Conservation (phyloP, 2,113 vertebrate species). For the Pipa parva region DNA sequence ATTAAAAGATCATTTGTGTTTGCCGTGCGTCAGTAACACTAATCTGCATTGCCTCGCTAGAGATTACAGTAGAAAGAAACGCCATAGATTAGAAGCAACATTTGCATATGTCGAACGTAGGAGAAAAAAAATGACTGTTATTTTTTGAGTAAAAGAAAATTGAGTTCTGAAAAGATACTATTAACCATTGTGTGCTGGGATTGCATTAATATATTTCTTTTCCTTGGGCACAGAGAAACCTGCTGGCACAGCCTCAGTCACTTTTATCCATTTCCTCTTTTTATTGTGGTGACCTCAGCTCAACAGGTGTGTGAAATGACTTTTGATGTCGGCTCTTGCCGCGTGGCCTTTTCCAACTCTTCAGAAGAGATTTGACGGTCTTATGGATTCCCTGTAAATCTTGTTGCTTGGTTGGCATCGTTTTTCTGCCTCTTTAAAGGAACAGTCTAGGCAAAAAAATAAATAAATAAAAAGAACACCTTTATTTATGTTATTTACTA, state of each 20-base stretch:
- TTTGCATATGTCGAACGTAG: neutral
- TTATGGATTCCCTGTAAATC: neutral
- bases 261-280: constrained; percentile 19
- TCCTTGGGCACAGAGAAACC: no score
- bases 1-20: neutral
- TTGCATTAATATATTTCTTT: neutral
- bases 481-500: no score
- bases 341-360: neutral
- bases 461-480: no score
- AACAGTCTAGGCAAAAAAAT: no score
- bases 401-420: neutral
- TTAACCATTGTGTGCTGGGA: neutral
- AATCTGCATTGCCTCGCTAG: neutral
- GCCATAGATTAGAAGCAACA: neutral
- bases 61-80: neutral
- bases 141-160: neutral
- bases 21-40: neutral
- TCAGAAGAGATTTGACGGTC: neutral
- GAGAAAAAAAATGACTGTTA: neutral
- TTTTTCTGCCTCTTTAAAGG: neutral
- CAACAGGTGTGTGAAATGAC: neutral
- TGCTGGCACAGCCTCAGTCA: no score
- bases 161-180: neutral
- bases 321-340: neutral
- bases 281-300: constrained; percentile 5